Conservation (phyloP, 2,113 vertebrate genomes). For the Grallaria varia region DNA sequence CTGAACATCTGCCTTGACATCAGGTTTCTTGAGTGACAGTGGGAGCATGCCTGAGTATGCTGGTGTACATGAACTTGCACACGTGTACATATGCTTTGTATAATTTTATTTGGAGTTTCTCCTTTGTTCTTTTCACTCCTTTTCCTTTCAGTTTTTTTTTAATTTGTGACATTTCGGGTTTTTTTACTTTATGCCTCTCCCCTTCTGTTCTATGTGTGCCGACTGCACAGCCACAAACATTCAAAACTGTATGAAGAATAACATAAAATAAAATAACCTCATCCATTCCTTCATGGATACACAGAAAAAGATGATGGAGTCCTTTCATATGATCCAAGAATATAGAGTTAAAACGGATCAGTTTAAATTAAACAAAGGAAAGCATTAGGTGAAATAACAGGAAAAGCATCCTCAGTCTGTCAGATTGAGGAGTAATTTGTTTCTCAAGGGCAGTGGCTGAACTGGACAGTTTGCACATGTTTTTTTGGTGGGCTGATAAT, state of each 20-base stretch:
- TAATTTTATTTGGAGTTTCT: neutral
- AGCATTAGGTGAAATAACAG: constrained; percentile 9
- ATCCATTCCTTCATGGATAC: neutral
- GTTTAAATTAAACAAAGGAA: constrained; percentile 4
- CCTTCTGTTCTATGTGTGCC: neutral
- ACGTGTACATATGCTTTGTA: neutral
- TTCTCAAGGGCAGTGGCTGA: constrained; percentile 10
- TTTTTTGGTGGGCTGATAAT: neutral
- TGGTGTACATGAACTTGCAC: neutral
- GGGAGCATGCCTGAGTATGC: neutral
- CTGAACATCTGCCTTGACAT: neutral
- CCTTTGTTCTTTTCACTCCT: neutral
- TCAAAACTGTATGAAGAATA: neutral
- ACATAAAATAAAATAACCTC: neutral
- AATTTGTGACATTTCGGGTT: neutral
- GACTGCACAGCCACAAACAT: neutral
- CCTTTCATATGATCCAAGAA: neutral
- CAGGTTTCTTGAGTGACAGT: neutral
- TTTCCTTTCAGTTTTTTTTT: constrained; percentile 13
- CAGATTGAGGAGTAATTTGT: neutral
- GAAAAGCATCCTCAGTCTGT: constrained; percentile 1
- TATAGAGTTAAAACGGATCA: neutral
- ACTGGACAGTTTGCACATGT: neutral
- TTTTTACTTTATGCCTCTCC: neutral
- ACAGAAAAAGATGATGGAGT: neutral